A percentile compares a stretch with the other conserved stretches of the same genome.
Conservation (phyloP, 2,888 invertebrate genomes). For the Drosophila quinaria region DNA sequence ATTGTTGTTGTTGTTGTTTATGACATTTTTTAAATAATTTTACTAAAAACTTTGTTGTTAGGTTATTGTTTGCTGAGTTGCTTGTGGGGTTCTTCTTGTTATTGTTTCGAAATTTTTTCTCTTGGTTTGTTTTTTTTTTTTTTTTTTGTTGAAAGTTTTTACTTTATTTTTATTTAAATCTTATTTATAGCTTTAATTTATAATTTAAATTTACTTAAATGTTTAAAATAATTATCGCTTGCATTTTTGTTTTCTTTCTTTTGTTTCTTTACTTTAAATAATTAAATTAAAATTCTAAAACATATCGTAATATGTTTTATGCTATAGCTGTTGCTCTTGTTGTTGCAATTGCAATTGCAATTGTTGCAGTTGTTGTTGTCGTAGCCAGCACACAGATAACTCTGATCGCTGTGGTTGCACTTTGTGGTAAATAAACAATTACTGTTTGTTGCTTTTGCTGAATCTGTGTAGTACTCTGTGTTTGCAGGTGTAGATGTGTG, state of each 20-base stretch:
- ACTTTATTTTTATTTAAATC: conserved; percentile 83
- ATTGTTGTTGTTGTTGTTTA: conserved; percentile 47
- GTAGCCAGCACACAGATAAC: conserved; percentile 45
- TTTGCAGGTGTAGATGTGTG: conserved; percentile 37
- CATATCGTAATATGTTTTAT: conserved; percentile 76
- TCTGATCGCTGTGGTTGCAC: conserved; percentile 60
- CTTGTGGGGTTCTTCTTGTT: conserved; percentile 45
- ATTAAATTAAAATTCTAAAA: conserved; percentile 85
- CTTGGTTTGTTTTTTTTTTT: conserved; percentile 62
- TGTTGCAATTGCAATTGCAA: conserved; percentile 40
- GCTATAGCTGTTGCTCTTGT: conserved; percentile 60
- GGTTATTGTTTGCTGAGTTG: conserved; percentile 44
- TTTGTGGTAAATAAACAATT: conserved; percentile 76
- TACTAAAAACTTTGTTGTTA: conserved; percentile 62
- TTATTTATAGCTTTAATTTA: conserved; percentile 84
- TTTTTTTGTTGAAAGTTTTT: conserved; percentile 67
- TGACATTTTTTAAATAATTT: conserved; percentile 56
- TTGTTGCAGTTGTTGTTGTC: conserved; percentile 43
- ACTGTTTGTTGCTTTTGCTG: conserved; percentile 70
- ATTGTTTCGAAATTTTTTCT: conserved; percentile 52
- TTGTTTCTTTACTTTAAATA: conserved; percentile 82
- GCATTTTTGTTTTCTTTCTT: conserved; percentile 78
- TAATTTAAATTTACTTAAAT: conserved; percentile 86
- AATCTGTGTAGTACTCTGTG: conserved; percentile 34
- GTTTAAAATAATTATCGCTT: conserved; percentile 85